phyloP scores from a whole-genome alignment of 2,797 vertebrate species.

The Avahi laniger region DNA sequence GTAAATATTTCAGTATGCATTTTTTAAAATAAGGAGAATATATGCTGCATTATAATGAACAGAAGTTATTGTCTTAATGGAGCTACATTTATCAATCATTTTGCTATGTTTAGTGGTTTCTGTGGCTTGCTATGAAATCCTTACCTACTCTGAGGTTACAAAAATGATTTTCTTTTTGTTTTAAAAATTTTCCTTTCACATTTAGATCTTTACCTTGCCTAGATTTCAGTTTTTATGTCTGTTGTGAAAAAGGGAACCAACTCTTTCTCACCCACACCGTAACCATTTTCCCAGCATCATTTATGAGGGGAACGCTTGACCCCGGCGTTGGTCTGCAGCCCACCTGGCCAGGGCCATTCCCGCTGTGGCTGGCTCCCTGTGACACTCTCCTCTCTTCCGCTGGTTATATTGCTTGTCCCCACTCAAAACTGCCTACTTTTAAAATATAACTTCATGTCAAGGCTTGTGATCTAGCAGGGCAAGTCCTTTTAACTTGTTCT shows the following conservation, averaged over 20 bases:
- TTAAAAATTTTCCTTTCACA: not conserved
- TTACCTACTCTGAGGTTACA: not conserved
- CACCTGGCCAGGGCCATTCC: accelerated
- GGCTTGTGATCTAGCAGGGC: too few species aligned
- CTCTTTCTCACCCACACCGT: accelerated
- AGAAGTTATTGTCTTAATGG: not conserved
- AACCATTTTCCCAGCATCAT: accelerated
- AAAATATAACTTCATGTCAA: not conserved
- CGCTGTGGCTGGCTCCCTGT: not conserved
- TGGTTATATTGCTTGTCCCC: not conserved
- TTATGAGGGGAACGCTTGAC: accelerated
- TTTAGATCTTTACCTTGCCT: not conserved
- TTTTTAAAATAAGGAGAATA: not conserved
- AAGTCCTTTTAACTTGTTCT: not conserved
- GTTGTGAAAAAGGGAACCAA: not conserved
- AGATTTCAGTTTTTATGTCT: not conserved
- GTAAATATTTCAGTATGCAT: not conserved
- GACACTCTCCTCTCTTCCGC: too few species aligned
- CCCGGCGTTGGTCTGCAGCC: accelerated
- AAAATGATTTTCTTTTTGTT: not conserved
- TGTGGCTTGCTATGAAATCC: not conserved
- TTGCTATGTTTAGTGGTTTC: not conserved
- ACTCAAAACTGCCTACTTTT: not conserved
- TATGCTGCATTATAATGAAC: not conserved
- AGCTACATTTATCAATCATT: not conserved